Evolutionary conservation across 2,797 vertebrate species (phyloP).

Genomic region (Sternotherus odoratus): DNA sequence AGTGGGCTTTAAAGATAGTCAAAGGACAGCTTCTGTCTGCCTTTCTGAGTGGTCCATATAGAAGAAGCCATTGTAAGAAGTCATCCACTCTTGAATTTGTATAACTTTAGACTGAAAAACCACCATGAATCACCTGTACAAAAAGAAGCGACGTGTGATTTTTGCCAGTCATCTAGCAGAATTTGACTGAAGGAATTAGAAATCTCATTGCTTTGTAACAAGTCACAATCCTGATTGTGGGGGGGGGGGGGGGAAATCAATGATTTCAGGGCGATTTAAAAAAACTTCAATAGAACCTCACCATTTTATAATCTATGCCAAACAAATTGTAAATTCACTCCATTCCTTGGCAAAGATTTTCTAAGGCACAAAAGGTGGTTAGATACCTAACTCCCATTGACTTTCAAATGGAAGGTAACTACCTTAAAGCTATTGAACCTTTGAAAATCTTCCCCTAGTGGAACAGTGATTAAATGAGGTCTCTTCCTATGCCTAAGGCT

Average conservation of each 20-base stretch:
- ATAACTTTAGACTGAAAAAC: conserved; percentile 49
- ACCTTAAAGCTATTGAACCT: conserved; percentile 33
- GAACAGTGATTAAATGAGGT: conserved; percentile 48
- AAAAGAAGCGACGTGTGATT: conserved; percentile 58
- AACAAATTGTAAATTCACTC: conserved; percentile 4
- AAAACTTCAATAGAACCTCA: not conserved
- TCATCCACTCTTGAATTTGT: conserved; percentile 53
- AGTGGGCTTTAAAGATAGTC: conserved; percentile 41
- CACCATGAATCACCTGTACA: conserved; percentile 35
- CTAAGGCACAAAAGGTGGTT: conserved; percentile 29
- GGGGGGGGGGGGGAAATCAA: too few relatives aligned
- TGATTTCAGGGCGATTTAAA: not conserved
- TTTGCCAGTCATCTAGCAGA: conserved; percentile 56
- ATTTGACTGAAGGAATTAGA: conserved; percentile 19
- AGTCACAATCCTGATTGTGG: conserved; percentile 1
- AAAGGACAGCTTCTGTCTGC: conserved; percentile 34
- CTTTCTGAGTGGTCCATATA: conserved; percentile 47
- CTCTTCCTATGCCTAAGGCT: not conserved
- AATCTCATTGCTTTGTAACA: conserved; percentile 9
- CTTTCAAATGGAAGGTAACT: conserved; percentile 44
- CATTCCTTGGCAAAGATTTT: not conserved
- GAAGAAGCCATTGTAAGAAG: conserved; percentile 61
- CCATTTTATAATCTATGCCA: conserved; percentile 34
- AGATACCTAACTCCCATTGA: not conserved
- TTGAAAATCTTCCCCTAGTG: conserved; percentile 59